Percentiles rank a stretch among this genome's conserved stretches.
These are phyloP conservation scores for Dasypogon diadema DNA, from an alignment of 2,888 invertebrate species.

Conservation along the genomic window DNA sequence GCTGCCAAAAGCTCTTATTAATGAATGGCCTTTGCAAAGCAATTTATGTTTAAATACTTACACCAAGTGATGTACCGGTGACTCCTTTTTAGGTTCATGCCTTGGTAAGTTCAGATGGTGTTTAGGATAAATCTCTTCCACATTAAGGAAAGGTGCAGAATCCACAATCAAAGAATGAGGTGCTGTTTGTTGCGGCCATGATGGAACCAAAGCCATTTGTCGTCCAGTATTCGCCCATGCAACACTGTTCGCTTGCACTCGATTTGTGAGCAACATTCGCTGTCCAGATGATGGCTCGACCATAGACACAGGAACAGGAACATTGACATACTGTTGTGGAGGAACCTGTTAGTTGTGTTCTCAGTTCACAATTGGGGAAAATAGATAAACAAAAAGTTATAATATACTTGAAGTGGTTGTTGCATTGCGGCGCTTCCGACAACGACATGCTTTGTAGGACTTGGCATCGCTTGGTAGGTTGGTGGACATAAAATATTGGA, in stretches of 20 bases:
- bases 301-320: constrained; percentile 84
- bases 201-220: constrained; percentile 86
- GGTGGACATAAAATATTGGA: constrained; percentile 95
- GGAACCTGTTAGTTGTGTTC: constrained; percentile 70
- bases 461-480: constrained; percentile 88
- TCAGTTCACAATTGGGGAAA: constrained; percentile 44
- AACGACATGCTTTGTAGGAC: constrained; percentile 71
- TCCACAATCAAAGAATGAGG: constrained; percentile 81
- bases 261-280: constrained; percentile 79
- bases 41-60: constrained; percentile 60
- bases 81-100: constrained; percentile 73
- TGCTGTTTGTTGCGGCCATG: constrained; percentile 84
- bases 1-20: too few relatives aligned
- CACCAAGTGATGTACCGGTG: constrained; percentile 70
- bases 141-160: constrained; percentile 79
- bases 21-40: too few relatives aligned
- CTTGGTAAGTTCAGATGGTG: constrained; percentile 74
- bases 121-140: constrained; percentile 71
- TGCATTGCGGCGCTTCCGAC: constrained; percentile 71
- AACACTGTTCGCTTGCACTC: constrained; percentile 68
- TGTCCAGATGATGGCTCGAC: constrained; percentile 86
- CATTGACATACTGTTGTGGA: constrained; percentile 86
- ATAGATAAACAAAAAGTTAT: constrained; percentile 35
- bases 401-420: constrained; percentile 67
- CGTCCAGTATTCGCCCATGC: constrained; percentile 70